Conservation (phyloP, 1,140 invertebrate species). For the Propsilocerus akamusi region DNA sequence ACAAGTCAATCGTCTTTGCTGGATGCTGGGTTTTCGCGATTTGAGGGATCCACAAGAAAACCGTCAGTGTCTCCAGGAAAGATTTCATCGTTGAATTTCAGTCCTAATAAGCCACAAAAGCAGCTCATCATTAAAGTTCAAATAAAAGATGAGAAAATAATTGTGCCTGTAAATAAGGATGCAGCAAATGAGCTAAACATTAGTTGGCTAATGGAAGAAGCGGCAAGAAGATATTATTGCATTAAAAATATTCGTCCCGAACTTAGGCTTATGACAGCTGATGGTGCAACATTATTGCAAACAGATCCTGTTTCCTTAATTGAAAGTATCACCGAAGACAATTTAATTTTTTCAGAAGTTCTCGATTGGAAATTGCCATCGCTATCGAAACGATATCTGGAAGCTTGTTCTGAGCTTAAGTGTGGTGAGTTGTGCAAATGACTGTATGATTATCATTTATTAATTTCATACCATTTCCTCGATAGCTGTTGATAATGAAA, state of each 20-base stretch:
- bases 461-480: slow-evolving; percentile 8
- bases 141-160: slow-evolving; percentile 37
- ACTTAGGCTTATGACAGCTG: slow-evolving; percentile 40
- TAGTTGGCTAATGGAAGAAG: slow-evolving; percentile 47
- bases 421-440: slow-evolving; percentile 24
- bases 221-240: slow-evolving; percentile 45
- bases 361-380: slow-evolving; percentile 41
- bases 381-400: slow-evolving; percentile 37
- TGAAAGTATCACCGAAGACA: slow-evolving; percentile 30
- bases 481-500: not conserved
- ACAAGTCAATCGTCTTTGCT: slow-evolving; percentile 18
- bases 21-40: slow-evolving; percentile 19
- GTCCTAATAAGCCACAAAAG: slow-evolving; percentile 7
- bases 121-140: slow-evolving; percentile 32
- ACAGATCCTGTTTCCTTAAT: slow-evolving; percentile 38
- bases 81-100: slow-evolving; percentile 10
- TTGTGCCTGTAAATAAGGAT: slow-evolving; percentile 38
- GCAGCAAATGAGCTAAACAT: slow-evolving; percentile 37
- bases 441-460: slow-evolving; percentile 3
- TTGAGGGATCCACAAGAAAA: slow-evolving; percentile 9
- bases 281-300: slow-evolving; percentile 42
- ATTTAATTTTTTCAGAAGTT: slow-evolving; percentile 32
- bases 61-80: slow-evolving; percentile 18
- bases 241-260: slow-evolving; percentile 40
- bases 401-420: slow-evolving; percentile 36